Evolutionary conservation across 2,888 invertebrate genomes (phyloP).

Genomic region (Drosophila suboccidentalis): DNA sequence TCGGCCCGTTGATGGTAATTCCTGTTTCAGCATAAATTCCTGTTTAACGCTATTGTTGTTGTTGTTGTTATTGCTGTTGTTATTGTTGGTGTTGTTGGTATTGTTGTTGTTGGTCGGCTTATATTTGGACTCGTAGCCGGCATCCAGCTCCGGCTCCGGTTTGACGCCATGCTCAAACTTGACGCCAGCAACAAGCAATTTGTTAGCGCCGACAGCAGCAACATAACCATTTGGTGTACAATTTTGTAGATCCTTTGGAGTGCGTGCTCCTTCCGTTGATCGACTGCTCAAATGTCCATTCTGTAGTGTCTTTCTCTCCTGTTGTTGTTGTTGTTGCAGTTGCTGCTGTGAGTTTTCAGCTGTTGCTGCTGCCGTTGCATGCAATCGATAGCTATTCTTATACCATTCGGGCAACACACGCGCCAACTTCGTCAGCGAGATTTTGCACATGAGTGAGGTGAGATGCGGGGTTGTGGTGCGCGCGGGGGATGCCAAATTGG

Average conservation of each 20-base stretch:
- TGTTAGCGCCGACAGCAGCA: background rate
- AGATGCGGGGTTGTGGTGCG: slow-evolving; percentile 67
- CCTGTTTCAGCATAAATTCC: slow-evolving; percentile 79
- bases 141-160: slow-evolving; percentile 68
- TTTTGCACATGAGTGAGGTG: slow-evolving; percentile 83
- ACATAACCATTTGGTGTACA: slow-evolving; percentile 63
- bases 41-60: slow-evolving; percentile 69
- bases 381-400: slow-evolving; percentile 75
- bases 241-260: slow-evolving; percentile 67
- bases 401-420: slow-evolving; percentile 82
- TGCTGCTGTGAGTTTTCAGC: slow-evolving; percentile 56
- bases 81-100: background rate
- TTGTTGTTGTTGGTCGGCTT: slow-evolving; percentile 49
- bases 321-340: slow-evolving; percentile 52
- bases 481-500: slow-evolving; percentile 60
- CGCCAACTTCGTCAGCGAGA: slow-evolving; percentile 82
- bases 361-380: slow-evolving; percentile 54
- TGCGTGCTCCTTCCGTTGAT: slow-evolving; percentile 66
- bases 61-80: background rate
- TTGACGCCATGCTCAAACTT: slow-evolving; percentile 83
- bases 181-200: slow-evolving; percentile 55
- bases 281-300: slow-evolving; percentile 78
- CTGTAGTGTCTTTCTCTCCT: slow-evolving; percentile 56
- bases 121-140: slow-evolving; percentile 75
- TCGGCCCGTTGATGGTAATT: slow-evolving; percentile 53